Evolutionary conservation across 2,888 invertebrate genomes (phyloP).

Genomic region (Ashinkailepas kermadecensis): DNA sequence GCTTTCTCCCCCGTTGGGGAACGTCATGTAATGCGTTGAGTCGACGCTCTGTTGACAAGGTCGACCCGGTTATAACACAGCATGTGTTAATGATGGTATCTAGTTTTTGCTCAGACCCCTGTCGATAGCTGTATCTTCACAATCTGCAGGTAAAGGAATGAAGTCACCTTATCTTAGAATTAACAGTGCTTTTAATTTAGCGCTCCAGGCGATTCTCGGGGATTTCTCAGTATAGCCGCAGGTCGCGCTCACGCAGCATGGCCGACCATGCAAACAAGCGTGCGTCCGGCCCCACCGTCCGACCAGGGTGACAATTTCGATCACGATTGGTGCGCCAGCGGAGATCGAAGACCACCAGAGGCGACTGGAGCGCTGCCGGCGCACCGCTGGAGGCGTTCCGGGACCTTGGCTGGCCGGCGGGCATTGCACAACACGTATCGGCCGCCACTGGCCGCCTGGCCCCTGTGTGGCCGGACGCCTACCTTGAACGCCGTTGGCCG

Average conservation of each 20-base stretch:
- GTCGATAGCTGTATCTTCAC: slow-evolving; percentile 8
- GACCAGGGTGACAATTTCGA: too few species aligned
- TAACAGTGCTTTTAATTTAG: slow-evolving; percentile 16
- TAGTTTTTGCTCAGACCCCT: not conserved
- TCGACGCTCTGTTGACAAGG: not conserved
- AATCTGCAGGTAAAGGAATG: slow-evolving; percentile 14
- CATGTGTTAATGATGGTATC: not conserved
- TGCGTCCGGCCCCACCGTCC: too few species aligned
- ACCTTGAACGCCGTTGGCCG: not conserved
- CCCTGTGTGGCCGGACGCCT: not conserved
- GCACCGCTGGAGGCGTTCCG: not conserved
- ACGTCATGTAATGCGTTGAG: not conserved
- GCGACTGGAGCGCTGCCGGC: not conserved
- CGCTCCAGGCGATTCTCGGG: not conserved
- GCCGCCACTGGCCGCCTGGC: not conserved
- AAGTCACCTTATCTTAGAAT: slow-evolving; percentile 13
- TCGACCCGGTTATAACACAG: not conserved
- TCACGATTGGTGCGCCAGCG: too few species aligned
- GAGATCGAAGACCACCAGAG: not conserved
- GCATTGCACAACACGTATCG: not conserved
- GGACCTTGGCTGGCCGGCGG: slow-evolving; percentile 5
- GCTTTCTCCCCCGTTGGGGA: not conserved
- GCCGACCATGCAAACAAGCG: too few species aligned
- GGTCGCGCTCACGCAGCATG: too few species aligned
- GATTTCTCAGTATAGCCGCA: not conserved